Conservation (phyloP, 1,140 invertebrate genomes). For the Drosophila subobscura region DNA sequence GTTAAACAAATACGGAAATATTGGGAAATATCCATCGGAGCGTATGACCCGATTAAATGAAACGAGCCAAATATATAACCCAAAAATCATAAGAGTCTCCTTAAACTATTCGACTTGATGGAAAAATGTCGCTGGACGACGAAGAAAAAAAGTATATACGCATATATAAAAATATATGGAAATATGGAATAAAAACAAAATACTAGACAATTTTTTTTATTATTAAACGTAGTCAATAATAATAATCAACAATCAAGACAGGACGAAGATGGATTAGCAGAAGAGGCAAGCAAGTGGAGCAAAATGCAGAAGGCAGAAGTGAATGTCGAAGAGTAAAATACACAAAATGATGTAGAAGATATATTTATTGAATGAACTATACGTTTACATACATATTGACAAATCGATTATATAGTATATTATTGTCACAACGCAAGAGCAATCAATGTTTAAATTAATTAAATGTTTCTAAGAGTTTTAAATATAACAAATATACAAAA, state of each 20-base stretch:
- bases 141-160: conserved; percentile 41
- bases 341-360: conserved; percentile 30
- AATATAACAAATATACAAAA: conserved; percentile 53
- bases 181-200: conserved; percentile 7
- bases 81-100: conserved; percentile 1
- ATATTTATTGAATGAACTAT: conserved; percentile 61
- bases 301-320: neutral
- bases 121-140: conserved; percentile 76
- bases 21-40: too few relatives aligned
- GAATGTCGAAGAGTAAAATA: neutral
- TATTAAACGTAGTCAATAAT: conserved; percentile 48
- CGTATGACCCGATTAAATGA: too few relatives aligned
- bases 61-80: neutral
- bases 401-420: conserved; percentile 57
- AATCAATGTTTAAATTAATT: conserved; percentile 80
- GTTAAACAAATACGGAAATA: conserved; percentile 15
- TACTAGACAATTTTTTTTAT: conserved; percentile 46
- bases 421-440: conserved; percentile 79
- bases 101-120: conserved; percentile 42
- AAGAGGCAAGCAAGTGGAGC: neutral
- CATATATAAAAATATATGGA: conserved; percentile 16
- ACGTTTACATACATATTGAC: conserved; percentile 52
- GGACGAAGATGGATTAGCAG: conserved; percentile 4
- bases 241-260: conserved; percentile 52
- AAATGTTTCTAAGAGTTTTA: conserved; percentile 75